These are phyloP conservation scores for Pristis pectinata DNA, from an alignment of 2,797 vertebrate species.

Conservation along the genomic window DNA sequence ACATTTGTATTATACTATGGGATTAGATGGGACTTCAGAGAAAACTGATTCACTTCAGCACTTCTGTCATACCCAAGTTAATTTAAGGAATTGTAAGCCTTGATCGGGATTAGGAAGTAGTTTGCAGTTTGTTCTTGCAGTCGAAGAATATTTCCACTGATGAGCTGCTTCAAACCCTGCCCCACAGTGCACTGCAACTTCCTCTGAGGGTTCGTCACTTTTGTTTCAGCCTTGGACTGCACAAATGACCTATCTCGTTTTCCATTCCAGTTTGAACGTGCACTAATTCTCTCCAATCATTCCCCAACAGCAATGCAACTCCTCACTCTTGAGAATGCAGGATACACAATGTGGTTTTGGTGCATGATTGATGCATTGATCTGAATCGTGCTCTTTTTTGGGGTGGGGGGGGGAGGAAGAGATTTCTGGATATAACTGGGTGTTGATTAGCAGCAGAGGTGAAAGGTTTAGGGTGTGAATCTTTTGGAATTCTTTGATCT, in stretches of 20 bases:
- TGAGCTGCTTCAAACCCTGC: neutral
- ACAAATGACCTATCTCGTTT: neutral
- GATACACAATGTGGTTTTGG: neutral
- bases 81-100: neutral
- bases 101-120: neutral
- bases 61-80: neutral
- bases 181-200: neutral
- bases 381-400: neutral
- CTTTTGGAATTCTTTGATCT: neutral
- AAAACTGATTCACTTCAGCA: neutral
- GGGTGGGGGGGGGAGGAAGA: neutral
- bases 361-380: neutral
- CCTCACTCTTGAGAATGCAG: neutral
- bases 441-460: neutral
- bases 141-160: neutral
- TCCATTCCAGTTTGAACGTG: neutral
- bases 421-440: neutral
- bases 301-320: neutral
- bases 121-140: neutral
- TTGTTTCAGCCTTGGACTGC: too few species aligned
- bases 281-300: too few species aligned
- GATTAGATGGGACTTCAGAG: neutral
- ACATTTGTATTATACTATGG: neutral
- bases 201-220: neutral
- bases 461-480: neutral